Conservation (phyloP, 1,140 invertebrate species). For the Euura lappo region DNA sequence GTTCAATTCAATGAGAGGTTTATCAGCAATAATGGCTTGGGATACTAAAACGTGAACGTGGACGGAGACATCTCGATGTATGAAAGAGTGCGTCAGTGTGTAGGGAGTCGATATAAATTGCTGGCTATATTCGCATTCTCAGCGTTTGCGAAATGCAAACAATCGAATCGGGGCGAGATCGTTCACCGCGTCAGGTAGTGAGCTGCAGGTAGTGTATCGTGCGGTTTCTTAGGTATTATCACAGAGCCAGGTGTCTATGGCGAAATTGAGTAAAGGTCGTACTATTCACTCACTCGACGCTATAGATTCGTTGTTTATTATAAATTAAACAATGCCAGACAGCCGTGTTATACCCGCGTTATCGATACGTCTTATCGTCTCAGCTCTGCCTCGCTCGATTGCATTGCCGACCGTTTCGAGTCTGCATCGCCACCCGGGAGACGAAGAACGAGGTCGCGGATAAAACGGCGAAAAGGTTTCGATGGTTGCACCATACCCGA, state of each 20-base stretch:
- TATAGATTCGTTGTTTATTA: neutral
- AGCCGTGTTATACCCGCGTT: neutral
- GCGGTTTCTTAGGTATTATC: neutral
- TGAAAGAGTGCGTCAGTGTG: too few relatives aligned
- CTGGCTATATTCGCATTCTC: too few relatives aligned
- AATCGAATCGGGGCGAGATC: constrained; percentile 30
- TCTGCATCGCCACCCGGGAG: neutral
- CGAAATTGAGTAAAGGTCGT: neutral
- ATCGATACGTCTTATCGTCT: neutral
- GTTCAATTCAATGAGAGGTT: too few relatives aligned
- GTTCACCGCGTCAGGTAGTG: neutral
- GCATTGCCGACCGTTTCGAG: neutral
- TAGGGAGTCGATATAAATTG: too few relatives aligned
- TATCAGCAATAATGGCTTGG: too few relatives aligned
- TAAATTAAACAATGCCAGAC: constrained; percentile 1
- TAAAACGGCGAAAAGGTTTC: constrained; percentile 2
- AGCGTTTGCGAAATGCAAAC: constrained; percentile 52
- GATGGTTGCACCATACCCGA: neutral
- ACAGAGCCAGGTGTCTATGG: neutral
- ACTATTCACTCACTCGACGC: neutral
- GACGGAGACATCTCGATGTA: too few relatives aligned
- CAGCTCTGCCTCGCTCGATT: neutral
- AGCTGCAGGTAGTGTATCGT: neutral
- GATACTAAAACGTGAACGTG: too few relatives aligned
- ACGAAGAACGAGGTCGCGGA: neutral